Base-by-base conservation (phyloP, 2,113 vertebrate genomes). In the Pseudopipra pipra region DNA sequence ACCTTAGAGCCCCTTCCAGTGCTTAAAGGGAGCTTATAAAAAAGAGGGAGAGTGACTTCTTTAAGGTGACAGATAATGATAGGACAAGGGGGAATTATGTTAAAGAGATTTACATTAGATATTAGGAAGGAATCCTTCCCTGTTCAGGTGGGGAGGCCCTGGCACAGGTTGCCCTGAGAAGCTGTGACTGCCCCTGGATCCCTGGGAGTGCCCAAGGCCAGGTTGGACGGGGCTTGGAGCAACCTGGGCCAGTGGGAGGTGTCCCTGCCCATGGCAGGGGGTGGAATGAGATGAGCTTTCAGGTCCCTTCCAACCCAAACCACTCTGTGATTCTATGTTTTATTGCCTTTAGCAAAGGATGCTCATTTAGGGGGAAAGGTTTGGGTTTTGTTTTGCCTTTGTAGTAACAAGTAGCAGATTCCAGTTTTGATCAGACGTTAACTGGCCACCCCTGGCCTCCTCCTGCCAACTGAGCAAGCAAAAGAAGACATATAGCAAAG, bases 231-330 rank as follows among this genome's bases (percentile, higher is more conserved):
- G 68, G 39, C 10, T 55, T 0, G 73, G 67, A 49, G 31, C 76
- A 33, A 1, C 49, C 86, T 88, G 86, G 68, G 51, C 33, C 4
- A 3, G 52, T 20, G 68, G 59, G 0, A 81, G 23, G 68, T n/a
- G 61, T 74, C 52, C 77, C 68, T 81, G 77, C 51, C 41, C 68
- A 10, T 21, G 61, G 52, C 68, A 17, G 33, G 39, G 27, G 15
- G 4, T 39, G 87, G 59, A 5, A 5, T 6, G 1, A 0, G 5
- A 1, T 52, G 77, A 2, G 4, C 3, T 25, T 9, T 24, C 1
- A 61, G 0, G 7, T n/a, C 13, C 13, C 6, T 58, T 51, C 35
- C 2, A 3, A 56, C 16, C 19, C 2, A 13, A 61, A 54, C 8
- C 13, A 9, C 39, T n/a, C 25, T 28, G 24, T 1, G 16, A 37